Conservation (phyloP, 35 echinoderm and acorn worm genomes). For the Lytechinus variegatus region DNA sequence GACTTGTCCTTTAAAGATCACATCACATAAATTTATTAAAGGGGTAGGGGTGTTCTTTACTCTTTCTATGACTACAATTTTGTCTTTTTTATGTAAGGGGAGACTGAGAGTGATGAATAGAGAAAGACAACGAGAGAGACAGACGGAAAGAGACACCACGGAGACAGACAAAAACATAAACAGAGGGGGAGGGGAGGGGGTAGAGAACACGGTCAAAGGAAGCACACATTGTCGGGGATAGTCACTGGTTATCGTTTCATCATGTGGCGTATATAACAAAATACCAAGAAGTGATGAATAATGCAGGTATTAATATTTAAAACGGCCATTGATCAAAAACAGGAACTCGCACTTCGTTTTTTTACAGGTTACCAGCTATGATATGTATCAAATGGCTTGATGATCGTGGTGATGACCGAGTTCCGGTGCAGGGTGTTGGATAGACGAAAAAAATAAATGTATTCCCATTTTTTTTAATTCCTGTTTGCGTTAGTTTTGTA, state of each 20-base stretch:
- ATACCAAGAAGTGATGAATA: not conserved
- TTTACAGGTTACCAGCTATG: not conserved
- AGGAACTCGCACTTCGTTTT: not conserved
- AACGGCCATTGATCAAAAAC: not conserved
- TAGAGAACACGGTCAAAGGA: not conserved
- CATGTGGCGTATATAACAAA: not conserved
- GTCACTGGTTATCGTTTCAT: not conserved
- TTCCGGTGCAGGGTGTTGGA: too few relatives aligned
- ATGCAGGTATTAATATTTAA: not conserved
- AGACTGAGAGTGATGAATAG: not conserved
- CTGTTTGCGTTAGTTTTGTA: too few relatives aligned
- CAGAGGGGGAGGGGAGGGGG: not conserved
- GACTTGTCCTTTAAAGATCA: too few relatives aligned
- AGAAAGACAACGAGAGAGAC: not conserved
- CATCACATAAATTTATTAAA: too few relatives aligned
- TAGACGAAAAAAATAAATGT: too few relatives aligned
- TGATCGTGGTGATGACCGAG: too few relatives aligned
- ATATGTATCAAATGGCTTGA: not conserved
- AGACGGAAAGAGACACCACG: not conserved
- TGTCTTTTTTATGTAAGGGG: too few relatives aligned
- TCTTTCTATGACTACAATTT: too few relatives aligned
- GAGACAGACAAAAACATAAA: too few relatives aligned
- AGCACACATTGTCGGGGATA: not conserved
- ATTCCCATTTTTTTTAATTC: too few relatives aligned
- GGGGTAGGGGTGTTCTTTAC: too few relatives aligned